Percentiles rank a stretch among this genome's conserved stretches.
phyloP scores from a whole-genome alignment of 2,888 invertebrate genomes.

The Dynastes grantii region DNA sequence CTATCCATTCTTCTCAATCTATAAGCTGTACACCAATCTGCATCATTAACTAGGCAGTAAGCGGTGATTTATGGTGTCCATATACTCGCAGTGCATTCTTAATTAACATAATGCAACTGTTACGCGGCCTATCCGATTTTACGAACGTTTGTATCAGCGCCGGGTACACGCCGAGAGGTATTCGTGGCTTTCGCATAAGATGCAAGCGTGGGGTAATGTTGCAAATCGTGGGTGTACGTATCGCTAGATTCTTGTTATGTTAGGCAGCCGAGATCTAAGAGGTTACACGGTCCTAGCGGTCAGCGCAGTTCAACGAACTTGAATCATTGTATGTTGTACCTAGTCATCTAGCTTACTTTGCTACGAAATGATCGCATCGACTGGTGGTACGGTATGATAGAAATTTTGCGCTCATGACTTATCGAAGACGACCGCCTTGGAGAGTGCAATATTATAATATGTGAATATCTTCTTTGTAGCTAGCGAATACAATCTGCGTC shows the following conservation, averaged over 20 bases:
- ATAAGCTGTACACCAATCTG: background rate
- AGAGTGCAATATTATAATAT: background rate
- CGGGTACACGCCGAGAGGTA: background rate
- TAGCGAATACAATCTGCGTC: background rate
- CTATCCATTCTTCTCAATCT: too few relatives aligned
- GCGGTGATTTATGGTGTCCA: constrained; percentile 1
- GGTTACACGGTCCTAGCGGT: constrained; percentile 48
- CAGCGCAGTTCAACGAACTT: constrained; percentile 48
- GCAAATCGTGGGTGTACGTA: constrained; percentile 47
- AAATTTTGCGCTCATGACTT: constrained; percentile 18
- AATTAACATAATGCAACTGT: constrained; percentile 18
- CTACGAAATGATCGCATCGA: constrained; percentile 23
- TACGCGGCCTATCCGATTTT: constrained; percentile 17
- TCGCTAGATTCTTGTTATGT: constrained; percentile 49
- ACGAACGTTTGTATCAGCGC: background rate
- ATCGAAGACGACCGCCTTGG: constrained; percentile 12
- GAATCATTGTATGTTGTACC: constrained; percentile 35
- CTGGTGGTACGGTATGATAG: constrained; percentile 6
- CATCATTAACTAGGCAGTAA: background rate
- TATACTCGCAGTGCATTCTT: constrained; percentile 7
- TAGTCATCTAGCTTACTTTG: constrained; percentile 30
- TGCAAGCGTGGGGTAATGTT: constrained; percentile 13
- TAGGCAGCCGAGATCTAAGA: constrained; percentile 50
- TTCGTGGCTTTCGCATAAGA: constrained; percentile 18
- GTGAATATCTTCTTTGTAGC: background rate